Conservation (phyloP, 2,888 invertebrate species). For the Volucella bombylans region DNA sequence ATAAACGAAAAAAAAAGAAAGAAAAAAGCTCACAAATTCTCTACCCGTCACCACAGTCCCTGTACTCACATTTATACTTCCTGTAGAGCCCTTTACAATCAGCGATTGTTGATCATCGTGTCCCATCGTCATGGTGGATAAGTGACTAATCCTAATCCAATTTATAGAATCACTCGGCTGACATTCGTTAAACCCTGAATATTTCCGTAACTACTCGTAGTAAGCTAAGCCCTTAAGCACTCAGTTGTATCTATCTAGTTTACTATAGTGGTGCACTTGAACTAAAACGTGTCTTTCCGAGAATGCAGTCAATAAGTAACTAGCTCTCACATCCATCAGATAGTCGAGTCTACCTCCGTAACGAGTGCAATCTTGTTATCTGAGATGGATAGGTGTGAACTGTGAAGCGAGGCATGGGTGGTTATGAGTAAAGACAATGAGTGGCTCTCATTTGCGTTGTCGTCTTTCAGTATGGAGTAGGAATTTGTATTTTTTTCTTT, state of each 20-base stretch:
- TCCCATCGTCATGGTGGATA: constrained; percentile 83
- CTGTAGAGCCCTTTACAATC: constrained; percentile 78
- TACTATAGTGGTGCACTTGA: not conserved
- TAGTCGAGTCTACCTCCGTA: constrained; percentile 53
- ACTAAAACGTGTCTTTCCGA: constrained; percentile 60
- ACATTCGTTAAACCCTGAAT: constrained; percentile 49
- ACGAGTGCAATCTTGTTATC: constrained; percentile 72
- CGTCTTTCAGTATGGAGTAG: constrained; percentile 18
- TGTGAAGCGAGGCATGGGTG: constrained; percentile 27
- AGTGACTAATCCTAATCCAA: constrained; percentile 61
- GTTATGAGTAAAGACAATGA: constrained; percentile 65
- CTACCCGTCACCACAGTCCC: no score
- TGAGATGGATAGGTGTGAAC: constrained; percentile 57
- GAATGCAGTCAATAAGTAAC: constrained; percentile 63
- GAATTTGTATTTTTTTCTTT: constrained; percentile 15
- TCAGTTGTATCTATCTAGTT: not conserved
- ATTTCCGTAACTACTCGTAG: constrained; percentile 44
- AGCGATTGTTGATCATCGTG: constrained; percentile 84
- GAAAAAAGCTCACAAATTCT: not conserved
- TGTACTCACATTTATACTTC: constrained; percentile 68
- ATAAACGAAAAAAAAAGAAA: not conserved
- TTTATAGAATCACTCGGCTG: constrained; percentile 56
- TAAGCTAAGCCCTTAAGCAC: constrained; percentile 28
- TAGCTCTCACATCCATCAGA: constrained; percentile 64
- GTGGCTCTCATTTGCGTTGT: constrained; percentile 54